Base-by-base conservation (phyloP, 1,140 invertebrate genomes). In the Littorina saxatilis region DNA sequence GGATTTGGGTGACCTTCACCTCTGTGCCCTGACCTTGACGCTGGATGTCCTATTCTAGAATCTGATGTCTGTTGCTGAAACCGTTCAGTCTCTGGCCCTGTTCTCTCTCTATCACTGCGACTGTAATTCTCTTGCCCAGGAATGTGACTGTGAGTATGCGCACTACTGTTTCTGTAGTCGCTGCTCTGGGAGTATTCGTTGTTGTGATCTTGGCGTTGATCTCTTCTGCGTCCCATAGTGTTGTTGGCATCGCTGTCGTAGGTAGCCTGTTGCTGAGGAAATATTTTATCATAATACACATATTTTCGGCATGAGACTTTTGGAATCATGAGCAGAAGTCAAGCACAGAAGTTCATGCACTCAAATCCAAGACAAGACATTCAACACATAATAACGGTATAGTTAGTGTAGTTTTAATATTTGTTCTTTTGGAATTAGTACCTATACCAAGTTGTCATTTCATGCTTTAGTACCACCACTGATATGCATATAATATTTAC, bases 1-100 rank as follows among this genome's bases (percentile, higher is more conserved):
- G 23, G 9, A 61, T 11, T 23, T 23, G 7, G 58, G 27, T 68
- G 63, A 68, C 63, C 63, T 68, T 73, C 70, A 29, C 70, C 39
- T 73, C 40, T 73, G 29, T 52, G 70, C n/a, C 70, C 70, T 50
- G 70, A 50, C 70, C 70, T 73, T 73, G 70, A 73, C 39, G 43
- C 43, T 5, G 43, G 17, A 17, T 43, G 40, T 0, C 50, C 70
- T 9, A 39, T 50, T 43, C 70, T 2, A n/a, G 70, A 73, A 47
- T 52, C 70, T 27, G 40, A 5, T 2, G 9, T n/a, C 17, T 39
- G 70, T 27, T 47, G 40, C 35, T 73, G 70, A 17, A 73, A 47
- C 2, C 70, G 23, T n/a, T 73, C 70, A 17, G 47, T 50, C 23
- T 73, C 70, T 27, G 40, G 7, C 70, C 50, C 70, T 23, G n/a